These are phyloP conservation scores for Eciton burchellii DNA, from an alignment of 1,140 invertebrate species.

Conservation along the genomic window DNA sequence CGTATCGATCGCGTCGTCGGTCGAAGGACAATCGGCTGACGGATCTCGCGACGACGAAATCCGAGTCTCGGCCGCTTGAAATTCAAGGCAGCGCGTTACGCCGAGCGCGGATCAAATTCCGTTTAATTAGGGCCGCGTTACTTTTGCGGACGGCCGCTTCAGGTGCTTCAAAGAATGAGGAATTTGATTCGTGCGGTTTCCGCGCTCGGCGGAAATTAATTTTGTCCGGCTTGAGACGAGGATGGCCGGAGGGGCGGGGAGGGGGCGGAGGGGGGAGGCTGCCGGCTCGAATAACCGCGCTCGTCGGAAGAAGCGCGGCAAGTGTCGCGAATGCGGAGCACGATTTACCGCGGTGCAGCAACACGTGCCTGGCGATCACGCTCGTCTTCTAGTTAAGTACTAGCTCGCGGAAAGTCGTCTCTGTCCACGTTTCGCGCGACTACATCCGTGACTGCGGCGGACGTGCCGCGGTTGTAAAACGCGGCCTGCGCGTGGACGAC, in stretches of 20 bases:
- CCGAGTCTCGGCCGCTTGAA: slow-evolving; percentile 8
- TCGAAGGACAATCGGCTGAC: background rate
- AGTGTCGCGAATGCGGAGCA: slow-evolving; percentile 56
- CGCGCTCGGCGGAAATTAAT: slow-evolving; percentile 24
- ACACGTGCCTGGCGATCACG: slow-evolving; percentile 67
- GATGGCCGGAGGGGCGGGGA: too few species aligned
- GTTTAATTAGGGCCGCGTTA: slow-evolving; percentile 9
- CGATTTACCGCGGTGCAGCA: slow-evolving; percentile 68
- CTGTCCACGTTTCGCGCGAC: slow-evolving; percentile 54
- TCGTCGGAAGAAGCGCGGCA: slow-evolving; percentile 8
- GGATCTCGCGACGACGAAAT: background rate
- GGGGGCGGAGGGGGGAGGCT: too few species aligned
- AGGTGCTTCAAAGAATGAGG: background rate
- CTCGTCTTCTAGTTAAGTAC: slow-evolving; percentile 60
- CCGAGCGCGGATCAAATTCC: slow-evolving; percentile 24
- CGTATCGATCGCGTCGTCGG: too few species aligned
- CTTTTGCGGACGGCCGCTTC: background rate
- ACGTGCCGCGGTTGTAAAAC: slow-evolving; percentile 60
- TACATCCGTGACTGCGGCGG: slow-evolving; percentile 51
- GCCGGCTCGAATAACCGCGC: background rate
- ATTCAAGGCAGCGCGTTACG: slow-evolving; percentile 6
- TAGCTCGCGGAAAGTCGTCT: slow-evolving; percentile 56
- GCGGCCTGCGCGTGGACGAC: background rate
- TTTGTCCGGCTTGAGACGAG: slow-evolving; percentile 2
- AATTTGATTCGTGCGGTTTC: background rate